Conservation (phyloP, 92 coral and sea anemone species). For the Palythoa caribaeorum region DNA sequence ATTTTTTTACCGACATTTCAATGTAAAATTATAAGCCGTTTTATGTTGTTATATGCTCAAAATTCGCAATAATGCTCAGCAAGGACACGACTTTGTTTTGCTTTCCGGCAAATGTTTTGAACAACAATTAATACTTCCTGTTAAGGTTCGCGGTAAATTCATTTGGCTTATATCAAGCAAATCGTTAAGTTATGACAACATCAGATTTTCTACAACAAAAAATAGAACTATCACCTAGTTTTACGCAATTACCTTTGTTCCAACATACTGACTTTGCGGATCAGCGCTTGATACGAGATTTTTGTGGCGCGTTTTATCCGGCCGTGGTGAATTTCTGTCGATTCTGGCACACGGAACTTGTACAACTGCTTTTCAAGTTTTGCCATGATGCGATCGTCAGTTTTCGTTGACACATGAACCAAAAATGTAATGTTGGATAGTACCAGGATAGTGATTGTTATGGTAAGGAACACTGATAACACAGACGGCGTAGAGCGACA, state of each 20-base stretch:
- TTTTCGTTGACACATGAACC: neutral
- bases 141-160: neutral
- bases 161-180: neutral
- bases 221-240: too few relatives aligned
- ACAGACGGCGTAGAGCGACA: neutral
- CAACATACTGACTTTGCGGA: neutral
- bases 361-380: neutral
- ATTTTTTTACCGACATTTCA: too few relatives aligned
- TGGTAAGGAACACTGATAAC: neutral
- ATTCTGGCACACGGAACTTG: neutral
- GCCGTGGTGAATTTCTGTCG: neutral
- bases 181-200: neutral
- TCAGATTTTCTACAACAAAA: neutral
- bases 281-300: neutral
- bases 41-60: neutral
- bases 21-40: too few relatives aligned
- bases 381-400: neutral
- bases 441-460: neutral
- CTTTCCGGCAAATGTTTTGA: neutral
- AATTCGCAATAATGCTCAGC: neutral
- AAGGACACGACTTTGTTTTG: neutral
- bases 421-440: neutral
- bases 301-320: neutral
- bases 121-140: neutral
- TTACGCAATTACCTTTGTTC: neutral